Evolutionary conservation across 2,113 vertebrate species (phyloP).

Genomic region (Meriones unguiculatus): DNA sequence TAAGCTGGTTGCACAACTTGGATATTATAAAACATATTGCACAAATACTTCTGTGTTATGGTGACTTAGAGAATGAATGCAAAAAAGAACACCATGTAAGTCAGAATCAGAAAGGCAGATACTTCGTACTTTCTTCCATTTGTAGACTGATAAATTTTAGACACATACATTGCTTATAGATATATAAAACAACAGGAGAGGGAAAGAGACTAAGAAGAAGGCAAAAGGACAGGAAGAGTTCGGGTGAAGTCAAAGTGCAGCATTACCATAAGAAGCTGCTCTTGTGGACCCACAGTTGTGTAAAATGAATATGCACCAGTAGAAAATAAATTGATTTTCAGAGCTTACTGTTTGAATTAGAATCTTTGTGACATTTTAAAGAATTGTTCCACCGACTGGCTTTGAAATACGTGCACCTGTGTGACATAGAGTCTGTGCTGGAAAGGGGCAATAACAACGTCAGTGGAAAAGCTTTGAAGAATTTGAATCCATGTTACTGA

Average conservation of each 20-base stretch:
- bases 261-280: neutral
- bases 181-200: neutral
- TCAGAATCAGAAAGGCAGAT: neutral
- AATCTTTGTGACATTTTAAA: constrained; percentile 58
- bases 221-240: neutral
- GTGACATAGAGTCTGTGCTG: constrained; percentile 9
- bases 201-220: neutral
- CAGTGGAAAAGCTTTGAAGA: constrained; percentile 39
- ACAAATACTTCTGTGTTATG: neutral
- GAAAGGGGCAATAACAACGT: constrained; percentile 41
- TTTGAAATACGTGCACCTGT: constrained; percentile 61
- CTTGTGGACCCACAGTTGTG: neutral
- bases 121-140: neutral
- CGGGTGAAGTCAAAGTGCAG: neutral
- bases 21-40: neutral
- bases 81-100: neutral
- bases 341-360: constrained; percentile 36
- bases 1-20: too few relatives aligned
- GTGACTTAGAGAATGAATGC: neutral
- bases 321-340: constrained; percentile 7
- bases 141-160: neutral
- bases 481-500: constrained; percentile 55
- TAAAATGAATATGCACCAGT: neutral
- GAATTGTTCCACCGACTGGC: neutral
- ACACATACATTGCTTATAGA: neutral